A percentile compares a stretch with the other conserved stretches of the same genome.
phyloP scores from a whole-genome alignment of 2,113 vertebrate species.

The Struthio camelus region DNA sequence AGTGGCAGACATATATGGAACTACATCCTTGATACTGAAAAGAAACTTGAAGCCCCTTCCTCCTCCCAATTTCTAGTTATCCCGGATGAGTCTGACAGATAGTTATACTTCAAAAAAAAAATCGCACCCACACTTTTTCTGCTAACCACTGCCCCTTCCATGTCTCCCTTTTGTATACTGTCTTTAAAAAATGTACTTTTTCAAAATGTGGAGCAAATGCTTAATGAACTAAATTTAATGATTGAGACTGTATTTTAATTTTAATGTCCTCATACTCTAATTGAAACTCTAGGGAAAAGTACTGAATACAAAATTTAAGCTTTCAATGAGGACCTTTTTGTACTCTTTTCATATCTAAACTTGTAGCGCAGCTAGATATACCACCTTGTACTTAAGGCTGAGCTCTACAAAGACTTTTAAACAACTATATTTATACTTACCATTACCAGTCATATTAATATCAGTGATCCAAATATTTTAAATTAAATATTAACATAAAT shows the following conservation, averaged over 20 bases:
- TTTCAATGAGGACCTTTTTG: background rate
- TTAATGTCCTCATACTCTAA: background rate
- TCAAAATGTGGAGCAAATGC: background rate
- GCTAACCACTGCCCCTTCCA: background rate
- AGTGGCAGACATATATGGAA: background rate
- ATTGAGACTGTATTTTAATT: background rate
- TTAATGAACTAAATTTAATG: background rate
- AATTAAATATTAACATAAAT: too few species aligned
- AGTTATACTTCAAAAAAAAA: background rate
- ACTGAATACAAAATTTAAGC: background rate
- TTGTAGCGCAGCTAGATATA: background rate
- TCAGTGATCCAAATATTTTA: background rate
- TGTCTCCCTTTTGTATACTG: background rate
- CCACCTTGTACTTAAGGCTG: background rate
- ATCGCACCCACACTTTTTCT: background rate
- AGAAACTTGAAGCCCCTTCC: background rate
- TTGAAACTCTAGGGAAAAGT: background rate
- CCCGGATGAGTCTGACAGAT: background rate
- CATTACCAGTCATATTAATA: background rate
- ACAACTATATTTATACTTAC: background rate
- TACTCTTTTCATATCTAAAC: background rate
- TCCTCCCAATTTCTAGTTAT: too few species aligned
- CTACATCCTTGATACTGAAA: background rate
- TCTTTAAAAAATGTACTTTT: background rate
- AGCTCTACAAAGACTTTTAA: background rate